Percentiles rank a stretch among this genome's conserved stretches.
phyloP scores from a whole-genome alignment of 2,797 vertebrate species.

The Tympanoctomys barrerae region DNA sequence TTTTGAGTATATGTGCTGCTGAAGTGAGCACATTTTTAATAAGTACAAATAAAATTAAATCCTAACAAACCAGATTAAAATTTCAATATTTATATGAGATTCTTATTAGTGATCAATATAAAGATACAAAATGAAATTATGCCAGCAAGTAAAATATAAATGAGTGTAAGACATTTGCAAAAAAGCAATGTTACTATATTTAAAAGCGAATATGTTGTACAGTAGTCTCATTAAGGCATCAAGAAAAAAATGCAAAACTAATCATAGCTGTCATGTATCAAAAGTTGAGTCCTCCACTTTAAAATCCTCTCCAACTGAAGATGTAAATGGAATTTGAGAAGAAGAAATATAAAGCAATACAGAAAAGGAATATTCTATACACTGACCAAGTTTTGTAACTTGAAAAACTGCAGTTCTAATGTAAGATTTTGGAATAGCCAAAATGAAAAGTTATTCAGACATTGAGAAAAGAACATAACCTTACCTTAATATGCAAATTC shows the following conservation, averaged over 20 bases:
- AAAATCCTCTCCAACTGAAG: background rate
- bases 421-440: background rate
- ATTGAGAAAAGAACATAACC: background rate
- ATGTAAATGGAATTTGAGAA: conserved; percentile 41
- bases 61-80: background rate
- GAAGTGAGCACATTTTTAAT: background rate
- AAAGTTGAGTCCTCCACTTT: background rate
- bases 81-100: background rate
- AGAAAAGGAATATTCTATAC: conserved; percentile 37
- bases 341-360: background rate
- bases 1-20: no score
- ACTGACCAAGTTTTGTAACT: background rate
- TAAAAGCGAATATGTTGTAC: background rate
- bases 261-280: background rate
- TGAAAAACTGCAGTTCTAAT: background rate
- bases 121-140: background rate
- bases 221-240: background rate
- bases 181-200: conserved; percentile 9
- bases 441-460: background rate
- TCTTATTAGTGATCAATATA: background rate
- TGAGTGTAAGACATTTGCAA: background rate
- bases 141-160: background rate
- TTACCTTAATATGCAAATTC: background rate
- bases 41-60: conserved; percentile 41
- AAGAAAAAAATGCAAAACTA: background rate